Base-by-base conservation (phyloP, 2,888 invertebrate genomes). In the Tricholauxania praeusta region DNA sequence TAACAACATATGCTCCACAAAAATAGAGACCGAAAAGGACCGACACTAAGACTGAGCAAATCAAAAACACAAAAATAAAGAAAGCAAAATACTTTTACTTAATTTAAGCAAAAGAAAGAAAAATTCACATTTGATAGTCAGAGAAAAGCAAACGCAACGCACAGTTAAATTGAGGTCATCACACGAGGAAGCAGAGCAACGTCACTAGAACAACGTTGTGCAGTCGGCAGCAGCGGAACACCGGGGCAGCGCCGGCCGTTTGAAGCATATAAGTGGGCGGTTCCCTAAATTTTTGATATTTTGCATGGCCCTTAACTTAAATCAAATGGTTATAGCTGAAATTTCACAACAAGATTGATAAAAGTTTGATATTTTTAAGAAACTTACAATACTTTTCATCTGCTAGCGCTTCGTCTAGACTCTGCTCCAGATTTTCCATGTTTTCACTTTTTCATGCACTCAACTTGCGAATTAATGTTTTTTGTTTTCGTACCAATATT, bases 381-480 rank as follows among this genome's bases (percentile, higher is more conserved):
- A 60, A 73, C 76, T 74, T 72, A 78, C 78, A 77, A 14, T 63
- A 67, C 68, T 75, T 78, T 71, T 78, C 77, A 12, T 78, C 77
- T 39, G 69, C 69, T 63, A 67, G 75, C 57, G 51, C 51, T 28
- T 77, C 75, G 17, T 75, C 74, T 19, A 67, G 71, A 52, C 67
- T 55, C 28, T 71, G 63, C 53, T 78, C 78, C 19, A 68, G 55
- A 59, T 74, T 75, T 67, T 78, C 78, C 78, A 78, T 78, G n/a
- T 63, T 75, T 72, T 59, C 14, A 48, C 39, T 63, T 47, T 47
- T 39, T 14, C 39, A 57, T 51, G 17, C 55, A 32, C 51, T 57
- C 15, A 55, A 52, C 60, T 8, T 14, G 3, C 15, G 6, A 14
- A 12, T n/a, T 47, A 47, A 14, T 67, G 17, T 62, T 67, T 52